These are phyloP conservation scores for Aradophagus sp. DNA, from an alignment of 1,140 invertebrate genomes.

Conservation along the genomic window DNA sequence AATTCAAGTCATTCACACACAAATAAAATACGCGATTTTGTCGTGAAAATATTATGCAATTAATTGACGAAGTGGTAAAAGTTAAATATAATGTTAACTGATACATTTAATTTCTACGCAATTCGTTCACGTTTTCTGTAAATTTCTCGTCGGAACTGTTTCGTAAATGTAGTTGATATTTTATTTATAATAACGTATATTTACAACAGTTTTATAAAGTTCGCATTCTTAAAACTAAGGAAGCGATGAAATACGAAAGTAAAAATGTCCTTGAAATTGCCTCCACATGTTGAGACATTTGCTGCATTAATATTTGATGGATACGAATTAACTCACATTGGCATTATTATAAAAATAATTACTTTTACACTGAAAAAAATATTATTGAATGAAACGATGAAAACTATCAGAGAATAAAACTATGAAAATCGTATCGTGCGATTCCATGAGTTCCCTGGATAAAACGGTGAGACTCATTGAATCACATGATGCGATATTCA, in stretches of 20 bases:
- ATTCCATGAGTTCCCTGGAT: too few relatives aligned
- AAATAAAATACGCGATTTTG: too few relatives aligned
- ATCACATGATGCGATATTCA: too few relatives aligned
- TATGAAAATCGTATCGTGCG: too few relatives aligned
- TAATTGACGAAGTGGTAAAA: too few relatives aligned
- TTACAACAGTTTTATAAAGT: conserved; percentile 60
- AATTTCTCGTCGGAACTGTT: conserved; percentile 21
- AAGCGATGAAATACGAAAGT: conserved; percentile 27
- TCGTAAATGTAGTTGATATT: conserved; percentile 34
- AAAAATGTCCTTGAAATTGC: conserved; percentile 25
- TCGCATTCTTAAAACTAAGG: conserved; percentile 45
- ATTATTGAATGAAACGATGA: too few relatives aligned
- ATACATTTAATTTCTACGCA: conserved; percentile 17
- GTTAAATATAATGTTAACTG: too few relatives aligned
- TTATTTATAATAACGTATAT: conserved; percentile 57
- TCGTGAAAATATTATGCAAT: too few relatives aligned
- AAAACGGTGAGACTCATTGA: too few relatives aligned
- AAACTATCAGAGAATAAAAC: too few relatives aligned
- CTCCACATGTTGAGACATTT: conserved; percentile 16
- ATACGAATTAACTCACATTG: neutral
- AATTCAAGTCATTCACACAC: too few relatives aligned
- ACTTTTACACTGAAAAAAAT: too few relatives aligned
- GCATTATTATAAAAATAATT: neutral
- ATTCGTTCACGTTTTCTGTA: conserved; percentile 15
- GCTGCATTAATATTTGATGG: conserved; percentile 1